These are phyloP conservation scores for Toxotes chatareus DNA, from an alignment of 2,113 vertebrate species.

Conservation along the genomic window DNA sequence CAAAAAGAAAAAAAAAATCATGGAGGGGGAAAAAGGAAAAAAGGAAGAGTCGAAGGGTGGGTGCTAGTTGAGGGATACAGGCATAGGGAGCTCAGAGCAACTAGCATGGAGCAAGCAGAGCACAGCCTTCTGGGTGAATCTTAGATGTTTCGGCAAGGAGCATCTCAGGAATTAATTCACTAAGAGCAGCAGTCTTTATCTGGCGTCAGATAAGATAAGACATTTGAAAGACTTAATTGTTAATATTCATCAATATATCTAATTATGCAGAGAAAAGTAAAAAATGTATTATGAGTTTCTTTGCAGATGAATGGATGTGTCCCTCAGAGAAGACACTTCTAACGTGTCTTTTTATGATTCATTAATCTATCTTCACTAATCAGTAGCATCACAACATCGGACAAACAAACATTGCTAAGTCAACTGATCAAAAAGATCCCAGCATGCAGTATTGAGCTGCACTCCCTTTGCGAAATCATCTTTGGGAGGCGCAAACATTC, in stretches of 20 bases:
- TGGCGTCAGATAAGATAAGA: slow-evolving; percentile 81
- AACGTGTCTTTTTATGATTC: slow-evolving; percentile 79
- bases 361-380: slow-evolving; percentile 74
- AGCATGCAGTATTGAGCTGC: slow-evolving; percentile 61
- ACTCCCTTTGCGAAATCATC: slow-evolving; percentile 32
- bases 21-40: slow-evolving; percentile 33
- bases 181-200: slow-evolving; percentile 69
- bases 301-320: slow-evolving; percentile 46
- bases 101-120: slow-evolving; percentile 67
- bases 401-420: slow-evolving; percentile 76
- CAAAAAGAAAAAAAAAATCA: slow-evolving; percentile 57
- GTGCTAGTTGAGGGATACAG: slow-evolving; percentile 65
- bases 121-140: slow-evolving; percentile 67
- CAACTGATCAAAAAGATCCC: slow-evolving; percentile 64
- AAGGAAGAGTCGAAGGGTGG: slow-evolving; percentile 51
- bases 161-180: slow-evolving; percentile 66
- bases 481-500: slow-evolving; percentile 49
- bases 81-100: slow-evolving; percentile 59
- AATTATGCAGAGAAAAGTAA: slow-evolving; percentile 74
- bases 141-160: slow-evolving; percentile 75
- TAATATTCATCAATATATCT: slow-evolving; percentile 83
- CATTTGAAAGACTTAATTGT: slow-evolving; percentile 80
- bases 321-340: slow-evolving; percentile 72
- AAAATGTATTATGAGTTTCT: slow-evolving; percentile 73
- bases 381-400: slow-evolving; percentile 65